These are phyloP conservation scores for Orientallactaga sibirica DNA, from an alignment of 2,797 vertebrate species.

Conservation along the genomic window DNA sequence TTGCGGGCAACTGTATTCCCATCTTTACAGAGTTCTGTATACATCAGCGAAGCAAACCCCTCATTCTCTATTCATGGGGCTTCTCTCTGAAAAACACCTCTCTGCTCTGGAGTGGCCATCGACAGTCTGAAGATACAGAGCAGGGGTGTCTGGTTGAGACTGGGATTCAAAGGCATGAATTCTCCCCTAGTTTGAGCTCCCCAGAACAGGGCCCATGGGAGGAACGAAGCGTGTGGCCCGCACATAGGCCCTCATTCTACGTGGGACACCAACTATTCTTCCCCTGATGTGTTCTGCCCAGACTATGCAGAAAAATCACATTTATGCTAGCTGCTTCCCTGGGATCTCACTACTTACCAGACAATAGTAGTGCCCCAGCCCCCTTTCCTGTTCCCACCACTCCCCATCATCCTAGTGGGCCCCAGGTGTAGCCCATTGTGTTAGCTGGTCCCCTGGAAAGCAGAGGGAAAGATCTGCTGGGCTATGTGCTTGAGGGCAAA, in stretches of 20 bases:
- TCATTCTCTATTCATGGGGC: background rate
- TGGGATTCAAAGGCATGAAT: background rate
- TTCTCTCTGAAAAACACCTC: background rate
- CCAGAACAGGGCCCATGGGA: background rate
- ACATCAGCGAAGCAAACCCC: background rate
- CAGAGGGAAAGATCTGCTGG: background rate
- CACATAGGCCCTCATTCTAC: too few relatives aligned
- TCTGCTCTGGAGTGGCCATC: background rate
- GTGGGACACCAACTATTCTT: background rate
- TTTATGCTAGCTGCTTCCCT: background rate
- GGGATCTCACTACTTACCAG: background rate
- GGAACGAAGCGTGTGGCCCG: background rate
- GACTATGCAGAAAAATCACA: background rate
- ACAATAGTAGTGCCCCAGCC: background rate
- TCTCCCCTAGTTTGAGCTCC: background rate
- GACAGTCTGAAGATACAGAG: background rate
- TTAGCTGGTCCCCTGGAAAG: conserved; percentile 9
- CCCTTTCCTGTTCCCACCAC: background rate
- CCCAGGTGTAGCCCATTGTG: background rate
- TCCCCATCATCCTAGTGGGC: background rate
- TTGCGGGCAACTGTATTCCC: background rate
- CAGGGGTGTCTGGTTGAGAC: background rate
- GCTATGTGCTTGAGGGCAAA: background rate
- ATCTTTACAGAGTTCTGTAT: background rate
- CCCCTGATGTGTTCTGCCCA: background rate